Evolutionary conservation across 2,113 vertebrate genomes (phyloP).

Genomic region (Brienomyrus longianalis): DNA sequence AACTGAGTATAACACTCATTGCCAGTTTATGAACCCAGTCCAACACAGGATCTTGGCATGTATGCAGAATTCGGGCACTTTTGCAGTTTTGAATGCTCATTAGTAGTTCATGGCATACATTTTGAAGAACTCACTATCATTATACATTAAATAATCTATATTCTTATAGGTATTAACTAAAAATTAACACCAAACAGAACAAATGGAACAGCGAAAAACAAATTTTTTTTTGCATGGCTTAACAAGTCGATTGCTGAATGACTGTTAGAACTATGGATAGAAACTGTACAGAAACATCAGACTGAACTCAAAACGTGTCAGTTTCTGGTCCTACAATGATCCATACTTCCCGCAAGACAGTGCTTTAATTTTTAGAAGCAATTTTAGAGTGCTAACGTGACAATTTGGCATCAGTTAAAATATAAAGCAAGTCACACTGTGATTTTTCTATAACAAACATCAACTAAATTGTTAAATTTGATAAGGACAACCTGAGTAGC

Average conservation of each 20-base stretch:
- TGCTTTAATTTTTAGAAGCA: neutral
- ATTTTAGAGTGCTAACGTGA: neutral
- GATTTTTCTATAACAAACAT: neutral
- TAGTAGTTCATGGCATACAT: neutral
- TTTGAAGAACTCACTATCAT: neutral
- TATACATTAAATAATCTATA: neutral
- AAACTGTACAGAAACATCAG: neutral
- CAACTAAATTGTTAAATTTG: neutral
- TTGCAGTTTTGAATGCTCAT: neutral
- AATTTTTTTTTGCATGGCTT: neutral
- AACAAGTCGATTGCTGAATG: neutral
- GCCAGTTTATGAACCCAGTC: neutral
- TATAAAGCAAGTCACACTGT: neutral
- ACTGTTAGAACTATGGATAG: neutral
- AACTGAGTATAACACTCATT: neutral
- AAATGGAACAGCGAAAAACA: neutral
- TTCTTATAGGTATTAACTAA: neutral
- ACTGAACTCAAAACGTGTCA: neutral
- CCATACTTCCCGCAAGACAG: neutral
- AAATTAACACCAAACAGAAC: neutral
- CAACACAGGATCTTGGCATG: neutral
- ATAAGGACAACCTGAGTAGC: neutral
- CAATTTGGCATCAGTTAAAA: neutral
- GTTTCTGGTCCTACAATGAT: neutral
- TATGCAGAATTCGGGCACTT: neutral